Percentiles rank a stretch among this genome's conserved stretches.
These are phyloP conservation scores for Puffinus mauretanicus DNA, from an alignment of 2,113 vertebrate genomes.

Conservation along the genomic window DNA sequence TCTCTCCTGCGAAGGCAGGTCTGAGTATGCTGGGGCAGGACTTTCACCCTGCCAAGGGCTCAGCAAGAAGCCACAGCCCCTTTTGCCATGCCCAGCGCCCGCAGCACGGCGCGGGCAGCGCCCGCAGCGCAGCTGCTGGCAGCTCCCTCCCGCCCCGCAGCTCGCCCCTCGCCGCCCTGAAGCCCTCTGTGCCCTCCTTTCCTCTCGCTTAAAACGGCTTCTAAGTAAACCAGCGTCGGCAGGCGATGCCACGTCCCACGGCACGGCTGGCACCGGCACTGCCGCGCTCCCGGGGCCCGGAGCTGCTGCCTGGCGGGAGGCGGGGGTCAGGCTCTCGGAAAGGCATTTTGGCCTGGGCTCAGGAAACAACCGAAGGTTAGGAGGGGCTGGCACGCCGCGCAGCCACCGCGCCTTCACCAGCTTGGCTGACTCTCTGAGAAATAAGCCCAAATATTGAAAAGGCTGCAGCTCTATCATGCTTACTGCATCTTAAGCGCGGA, in stretches of 20 bases:
- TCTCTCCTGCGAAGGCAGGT: not conserved
- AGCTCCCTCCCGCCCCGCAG: not conserved
- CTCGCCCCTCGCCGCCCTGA: not conserved
- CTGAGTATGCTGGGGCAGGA: not conserved
- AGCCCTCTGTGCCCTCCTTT: not conserved
- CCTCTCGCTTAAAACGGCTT: not conserved
- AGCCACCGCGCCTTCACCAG: not conserved
- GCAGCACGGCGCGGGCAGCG: fast-evolving
- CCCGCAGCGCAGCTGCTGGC: not conserved
- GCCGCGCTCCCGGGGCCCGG: not conserved
- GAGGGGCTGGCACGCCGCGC: fast-evolving
- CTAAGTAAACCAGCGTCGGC: not conserved
- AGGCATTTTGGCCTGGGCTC: not conserved
- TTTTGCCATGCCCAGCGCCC: not conserved
- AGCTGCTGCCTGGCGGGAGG: not conserved
- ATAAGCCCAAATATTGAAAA: not conserved
- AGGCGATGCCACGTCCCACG: not conserved
- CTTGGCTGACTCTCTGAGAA: not conserved
- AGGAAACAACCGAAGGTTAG: not conserved
- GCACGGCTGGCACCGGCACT: not conserved
- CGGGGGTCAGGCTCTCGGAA: not conserved
- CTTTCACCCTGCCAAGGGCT: not conserved
- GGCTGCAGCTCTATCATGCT: not conserved
- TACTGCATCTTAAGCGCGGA: fast-evolving
- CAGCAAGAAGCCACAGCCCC: not conserved